phyloP scores from a whole-genome alignment of 2,888 invertebrate genomes.

The Xestoiulus laeticollis region DNA sequence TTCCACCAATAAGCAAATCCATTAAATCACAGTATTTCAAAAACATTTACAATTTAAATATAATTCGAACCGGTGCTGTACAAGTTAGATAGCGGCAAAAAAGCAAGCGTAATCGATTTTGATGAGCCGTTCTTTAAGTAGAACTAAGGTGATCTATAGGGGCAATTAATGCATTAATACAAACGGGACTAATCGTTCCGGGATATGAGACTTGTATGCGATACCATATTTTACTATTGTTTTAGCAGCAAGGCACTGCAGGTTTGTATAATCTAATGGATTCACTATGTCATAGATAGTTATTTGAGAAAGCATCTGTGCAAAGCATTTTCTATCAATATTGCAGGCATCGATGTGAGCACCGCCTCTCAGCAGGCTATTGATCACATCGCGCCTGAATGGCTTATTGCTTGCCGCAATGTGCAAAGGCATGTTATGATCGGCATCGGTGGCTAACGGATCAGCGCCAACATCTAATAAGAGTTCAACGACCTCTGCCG shows the following conservation, averaged over 20 bases:
- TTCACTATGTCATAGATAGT: slow-evolving; percentile 75
- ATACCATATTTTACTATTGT: slow-evolving; percentile 69
- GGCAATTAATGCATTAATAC: slow-evolving; percentile 59
- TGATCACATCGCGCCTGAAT: slow-evolving; percentile 76
- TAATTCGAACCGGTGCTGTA: not conserved
- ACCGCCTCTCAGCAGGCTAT: slow-evolving; percentile 78
- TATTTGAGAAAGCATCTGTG: slow-evolving; percentile 72
- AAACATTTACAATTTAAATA: not conserved
- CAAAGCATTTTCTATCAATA: slow-evolving; percentile 78
- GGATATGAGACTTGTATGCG: slow-evolving; percentile 60
- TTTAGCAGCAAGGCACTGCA: slow-evolving; percentile 87
- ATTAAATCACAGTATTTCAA: not conserved
- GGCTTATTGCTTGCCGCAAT: slow-evolving; percentile 78
- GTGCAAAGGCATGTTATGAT: slow-evolving; percentile 89
- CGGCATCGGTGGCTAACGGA: slow-evolving; percentile 80
- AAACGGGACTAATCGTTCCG: slow-evolving; percentile 60
- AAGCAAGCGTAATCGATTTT: not conserved
- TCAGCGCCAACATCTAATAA: slow-evolving; percentile 84
- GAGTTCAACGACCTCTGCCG: slow-evolving; percentile 75
- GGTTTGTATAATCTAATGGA: slow-evolving; percentile 78
- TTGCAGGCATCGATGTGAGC: slow-evolving; percentile 87
- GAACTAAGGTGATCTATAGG: not conserved
- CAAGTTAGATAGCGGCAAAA: not conserved
- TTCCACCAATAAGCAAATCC: not conserved
- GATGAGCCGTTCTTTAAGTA: not conserved